phyloP scores from a whole-genome alignment of 2,888 invertebrate species.

The Aleiodes alternator region DNA sequence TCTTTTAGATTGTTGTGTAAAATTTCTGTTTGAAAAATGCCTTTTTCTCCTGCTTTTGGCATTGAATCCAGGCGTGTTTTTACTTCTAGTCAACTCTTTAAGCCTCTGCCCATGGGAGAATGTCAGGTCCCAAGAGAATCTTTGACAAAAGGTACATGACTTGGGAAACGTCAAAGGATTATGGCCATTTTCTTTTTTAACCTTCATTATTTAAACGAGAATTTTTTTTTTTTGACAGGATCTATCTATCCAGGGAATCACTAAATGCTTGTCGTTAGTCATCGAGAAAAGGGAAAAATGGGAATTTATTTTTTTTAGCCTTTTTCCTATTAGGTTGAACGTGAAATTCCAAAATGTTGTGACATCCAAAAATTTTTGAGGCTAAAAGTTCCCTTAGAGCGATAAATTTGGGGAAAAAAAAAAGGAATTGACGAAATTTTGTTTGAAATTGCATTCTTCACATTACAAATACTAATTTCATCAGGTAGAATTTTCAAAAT shows the following conservation, averaged over 20 bases:
- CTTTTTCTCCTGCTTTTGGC: background rate
- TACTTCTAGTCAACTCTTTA: slow-evolving; percentile 64
- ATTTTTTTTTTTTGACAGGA: slow-evolving; percentile 39
- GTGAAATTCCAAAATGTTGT: slow-evolving; percentile 62
- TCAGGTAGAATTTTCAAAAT: background rate
- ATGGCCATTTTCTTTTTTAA: slow-evolving; percentile 54
- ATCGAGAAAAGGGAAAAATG: slow-evolving; percentile 45
- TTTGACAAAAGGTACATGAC: slow-evolving; percentile 67
- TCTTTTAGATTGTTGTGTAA: slow-evolving; percentile 21
- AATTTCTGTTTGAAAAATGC: background rate
- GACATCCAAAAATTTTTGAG: slow-evolving; percentile 55
- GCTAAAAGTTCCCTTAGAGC: background rate
- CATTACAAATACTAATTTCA: background rate
- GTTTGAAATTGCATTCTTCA: slow-evolving; percentile 18
- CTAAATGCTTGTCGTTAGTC: slow-evolving; percentile 58
- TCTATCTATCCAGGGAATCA: slow-evolving; percentile 56
- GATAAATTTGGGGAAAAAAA: slow-evolving; percentile 5
- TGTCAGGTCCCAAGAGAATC: slow-evolving; percentile 61
- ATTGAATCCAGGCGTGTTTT: slow-evolving; percentile 34
- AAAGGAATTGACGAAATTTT: slow-evolving; percentile 38
- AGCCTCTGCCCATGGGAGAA: slow-evolving; percentile 62
- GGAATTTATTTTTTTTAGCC: slow-evolving; percentile 42
- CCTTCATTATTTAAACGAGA: slow-evolving; percentile 10
- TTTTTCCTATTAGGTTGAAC: slow-evolving; percentile 31
- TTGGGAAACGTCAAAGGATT: slow-evolving; percentile 69